A percentile compares a stretch with the other conserved stretches of the same genome.
These are phyloP conservation scores for Euzetes globulus DNA, from an alignment of 2,888 invertebrate species.

Conservation along the genomic window DNA sequence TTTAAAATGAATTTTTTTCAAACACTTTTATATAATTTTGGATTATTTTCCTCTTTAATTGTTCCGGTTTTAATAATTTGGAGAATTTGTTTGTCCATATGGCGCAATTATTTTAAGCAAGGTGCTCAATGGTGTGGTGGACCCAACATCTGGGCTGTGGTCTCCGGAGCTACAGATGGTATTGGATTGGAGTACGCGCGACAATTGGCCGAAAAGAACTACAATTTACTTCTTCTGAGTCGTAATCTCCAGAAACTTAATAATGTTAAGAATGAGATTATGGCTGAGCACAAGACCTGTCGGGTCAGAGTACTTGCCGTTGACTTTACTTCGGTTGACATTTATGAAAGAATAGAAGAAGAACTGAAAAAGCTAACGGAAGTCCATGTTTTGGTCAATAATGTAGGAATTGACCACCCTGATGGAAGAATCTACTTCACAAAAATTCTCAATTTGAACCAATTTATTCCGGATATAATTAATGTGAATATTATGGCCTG, in stretches of 20 bases:
- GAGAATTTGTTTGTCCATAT: too few relatives aligned
- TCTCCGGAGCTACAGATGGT: constrained; percentile 83
- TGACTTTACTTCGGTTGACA: constrained; percentile 34
- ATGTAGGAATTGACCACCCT: constrained; percentile 73
- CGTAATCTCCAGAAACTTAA: constrained; percentile 65
- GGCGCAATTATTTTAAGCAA: too few relatives aligned
- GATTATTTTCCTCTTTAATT: too few relatives aligned
- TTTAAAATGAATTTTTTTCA: too few relatives aligned
- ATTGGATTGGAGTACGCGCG: constrained; percentile 79
- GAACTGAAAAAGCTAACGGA: constrained; percentile 22
- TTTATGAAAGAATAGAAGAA: constrained; percentile 30
- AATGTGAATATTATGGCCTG: constrained; percentile 78
- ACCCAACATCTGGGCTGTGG: constrained; percentile 51
- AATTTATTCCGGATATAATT: constrained; percentile 66
- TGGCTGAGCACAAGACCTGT: constrained; percentile 3
- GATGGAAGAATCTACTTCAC: constrained; percentile 70
- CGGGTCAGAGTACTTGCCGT: constrained; percentile 13
- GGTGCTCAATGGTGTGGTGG: constrained; percentile 7
- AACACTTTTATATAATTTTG: too few relatives aligned
- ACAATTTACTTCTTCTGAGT: constrained; percentile 73
- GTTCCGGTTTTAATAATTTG: too few relatives aligned
- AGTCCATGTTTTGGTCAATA: constrained; percentile 54
- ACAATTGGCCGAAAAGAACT: constrained; percentile 66
- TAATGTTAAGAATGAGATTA: constrained; percentile 48
- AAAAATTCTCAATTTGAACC: constrained; percentile 57